Conservation (phyloP, 1,140 invertebrate species). For the Zeugodacus cucurbitae region DNA sequence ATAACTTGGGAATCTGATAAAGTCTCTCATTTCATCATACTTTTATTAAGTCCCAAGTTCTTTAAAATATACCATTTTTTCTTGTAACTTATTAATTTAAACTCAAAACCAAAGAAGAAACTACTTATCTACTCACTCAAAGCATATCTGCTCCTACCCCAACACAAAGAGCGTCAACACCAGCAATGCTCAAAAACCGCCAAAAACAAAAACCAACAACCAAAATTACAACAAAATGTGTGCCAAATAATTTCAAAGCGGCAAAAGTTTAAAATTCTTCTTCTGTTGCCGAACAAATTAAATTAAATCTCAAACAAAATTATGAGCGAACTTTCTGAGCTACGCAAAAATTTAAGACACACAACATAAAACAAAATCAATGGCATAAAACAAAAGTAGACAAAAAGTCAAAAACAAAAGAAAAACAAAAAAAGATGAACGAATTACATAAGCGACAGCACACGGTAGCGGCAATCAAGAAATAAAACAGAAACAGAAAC, state of each 20-base stretch:
- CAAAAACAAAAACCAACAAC: background rate
- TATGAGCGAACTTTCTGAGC: background rate
- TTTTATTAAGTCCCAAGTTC: too few species aligned
- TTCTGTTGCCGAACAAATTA: slow-evolving; percentile 29
- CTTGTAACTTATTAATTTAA: background rate
- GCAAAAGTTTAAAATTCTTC: background rate
- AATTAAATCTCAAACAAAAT: slow-evolving; percentile 36
- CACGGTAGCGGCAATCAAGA: background rate
- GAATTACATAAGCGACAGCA: background rate
- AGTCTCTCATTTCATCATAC: too few species aligned
- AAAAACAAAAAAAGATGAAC: background rate
- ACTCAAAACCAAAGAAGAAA: background rate
- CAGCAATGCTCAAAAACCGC: background rate
- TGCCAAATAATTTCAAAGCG: background rate
- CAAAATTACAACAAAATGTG: background rate
- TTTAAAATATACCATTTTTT: too few species aligned
- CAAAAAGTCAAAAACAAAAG: background rate
- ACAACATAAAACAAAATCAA: slow-evolving; percentile 31
- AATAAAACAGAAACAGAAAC: background rate
- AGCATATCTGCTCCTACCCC: background rate
- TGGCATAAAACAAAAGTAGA: background rate
- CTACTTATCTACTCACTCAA: background rate
- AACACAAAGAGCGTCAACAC: background rate
- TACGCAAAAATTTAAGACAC: slow-evolving; percentile 22
- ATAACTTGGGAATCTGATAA: too few species aligned